Evolutionary conservation across 2,888 invertebrate genomes (phyloP).

Genomic region (Monopis laevigella): DNA sequence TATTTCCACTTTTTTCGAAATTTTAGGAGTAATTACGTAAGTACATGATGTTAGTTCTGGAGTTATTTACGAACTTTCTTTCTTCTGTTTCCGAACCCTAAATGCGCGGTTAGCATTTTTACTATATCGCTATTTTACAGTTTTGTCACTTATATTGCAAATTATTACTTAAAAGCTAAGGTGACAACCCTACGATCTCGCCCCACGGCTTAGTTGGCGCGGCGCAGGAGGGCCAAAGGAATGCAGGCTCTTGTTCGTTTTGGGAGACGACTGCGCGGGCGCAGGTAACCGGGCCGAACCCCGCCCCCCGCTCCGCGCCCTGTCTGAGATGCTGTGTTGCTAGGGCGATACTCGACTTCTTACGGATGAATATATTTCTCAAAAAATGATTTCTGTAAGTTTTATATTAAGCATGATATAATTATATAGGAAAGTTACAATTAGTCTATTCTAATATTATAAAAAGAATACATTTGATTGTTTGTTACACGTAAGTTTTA

Average conservation of each 20-base stretch:
- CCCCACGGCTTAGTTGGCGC: not conserved
- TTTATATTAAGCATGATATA: not conserved
- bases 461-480: too few species aligned
- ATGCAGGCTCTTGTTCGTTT: slow-evolving; percentile 64
- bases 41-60: too few species aligned
- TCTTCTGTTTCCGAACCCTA: too few species aligned
- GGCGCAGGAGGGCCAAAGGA: slow-evolving; percentile 33
- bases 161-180: not conserved
- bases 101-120: too few species aligned
- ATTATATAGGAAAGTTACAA: not conserved
- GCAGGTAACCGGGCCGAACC: slow-evolving; percentile 54
- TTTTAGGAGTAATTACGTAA: too few species aligned
- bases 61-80: too few species aligned
- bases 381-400: too few species aligned
- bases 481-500: too few species aligned
- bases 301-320: slow-evolving; percentile 23
- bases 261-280: slow-evolving; percentile 64
- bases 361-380: not conserved
- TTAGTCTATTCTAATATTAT: too few species aligned
- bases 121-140: too few species aligned
- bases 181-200: slow-evolving; percentile 8
- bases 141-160: too few species aligned
- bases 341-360: slow-evolving; percentile 28
- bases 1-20: too few species aligned
- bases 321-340: slow-evolving; percentile 34